These are phyloP conservation scores for Pyrgilauda ruficollis DNA, from an alignment of 2,113 vertebrate species.

Conservation along the genomic window DNA sequence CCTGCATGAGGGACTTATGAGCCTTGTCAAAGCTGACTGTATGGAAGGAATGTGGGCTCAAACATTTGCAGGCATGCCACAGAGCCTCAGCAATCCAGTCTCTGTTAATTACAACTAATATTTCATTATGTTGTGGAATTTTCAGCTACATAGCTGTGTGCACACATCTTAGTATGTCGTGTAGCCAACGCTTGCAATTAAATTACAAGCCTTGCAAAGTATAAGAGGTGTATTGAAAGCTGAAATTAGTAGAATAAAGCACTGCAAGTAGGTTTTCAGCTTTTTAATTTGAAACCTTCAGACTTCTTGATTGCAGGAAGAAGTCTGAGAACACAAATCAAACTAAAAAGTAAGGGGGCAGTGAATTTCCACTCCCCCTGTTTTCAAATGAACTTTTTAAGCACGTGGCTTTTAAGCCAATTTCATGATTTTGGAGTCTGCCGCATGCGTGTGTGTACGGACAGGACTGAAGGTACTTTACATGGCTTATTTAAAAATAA, in stretches of 20 bases:
- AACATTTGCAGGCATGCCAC: background rate
- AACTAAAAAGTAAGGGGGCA: background rate
- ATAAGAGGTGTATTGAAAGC: background rate
- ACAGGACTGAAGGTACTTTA: slow-evolving; percentile 55
- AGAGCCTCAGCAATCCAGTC: background rate
- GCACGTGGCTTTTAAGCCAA: slow-evolving; percentile 6
- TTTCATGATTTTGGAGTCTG: slow-evolving; percentile 10
- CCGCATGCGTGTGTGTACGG: background rate
- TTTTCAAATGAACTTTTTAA: slow-evolving; percentile 13
- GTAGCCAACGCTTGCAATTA: background rate
- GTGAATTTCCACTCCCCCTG: background rate
- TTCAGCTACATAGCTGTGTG: background rate
- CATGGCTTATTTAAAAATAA: slow-evolving; percentile 61
- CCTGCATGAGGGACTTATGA: background rate
- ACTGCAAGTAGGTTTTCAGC: background rate
- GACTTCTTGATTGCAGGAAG: background rate
- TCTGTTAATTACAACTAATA: slow-evolving; percentile 4
- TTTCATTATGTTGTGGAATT: slow-evolving; percentile 2
- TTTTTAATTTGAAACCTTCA: background rate
- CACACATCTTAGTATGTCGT: background rate
- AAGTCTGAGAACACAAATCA: slow-evolving; percentile 18
- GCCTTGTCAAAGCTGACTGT: background rate
- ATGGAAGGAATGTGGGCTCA: slow-evolving; percentile 29
- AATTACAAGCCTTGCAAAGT: background rate
- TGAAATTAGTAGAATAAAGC: background rate